These are phyloP conservation scores for Callyntrura guangdongensis DNA, from an alignment of 2,888 invertebrate species.

Conservation along the genomic window DNA sequence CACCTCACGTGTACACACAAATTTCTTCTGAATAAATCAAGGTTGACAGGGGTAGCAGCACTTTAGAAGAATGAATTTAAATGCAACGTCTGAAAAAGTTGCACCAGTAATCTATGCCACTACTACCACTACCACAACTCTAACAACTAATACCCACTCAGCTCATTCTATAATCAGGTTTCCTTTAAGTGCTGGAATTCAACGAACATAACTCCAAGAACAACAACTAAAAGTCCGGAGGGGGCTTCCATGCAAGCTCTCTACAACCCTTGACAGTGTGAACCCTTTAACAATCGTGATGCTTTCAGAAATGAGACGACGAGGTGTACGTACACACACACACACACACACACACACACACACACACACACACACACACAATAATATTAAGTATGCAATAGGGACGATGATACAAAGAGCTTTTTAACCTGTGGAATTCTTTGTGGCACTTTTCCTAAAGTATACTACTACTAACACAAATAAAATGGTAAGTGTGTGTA, in stretches of 20 bases:
- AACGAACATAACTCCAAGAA: not conserved
- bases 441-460: not conserved
- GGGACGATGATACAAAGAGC: too few species aligned
- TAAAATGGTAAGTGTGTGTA: not conserved
- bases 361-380: too few species aligned
- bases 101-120: not conserved
- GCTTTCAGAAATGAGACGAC: too few species aligned
- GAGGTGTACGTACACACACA: too few species aligned
- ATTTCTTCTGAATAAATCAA: conserved; percentile 4
- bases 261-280: conserved; percentile 6
- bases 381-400: not conserved
- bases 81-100: not conserved
- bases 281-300: not conserved
- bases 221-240: not conserved
- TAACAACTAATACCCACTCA: not conserved
- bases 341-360: too few species aligned
- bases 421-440: conserved; percentile 3
- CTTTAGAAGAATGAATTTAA: not conserved
- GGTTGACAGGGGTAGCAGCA: conserved; percentile 1
- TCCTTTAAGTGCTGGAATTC: not conserved
- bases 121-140: too few species aligned
- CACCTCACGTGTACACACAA: not conserved
- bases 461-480: not conserved
- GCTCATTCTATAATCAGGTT: not conserved
- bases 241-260: not conserved